phyloP scores from a whole-genome alignment of 2,113 vertebrate genomes.

The Calidris pugnax region DNA sequence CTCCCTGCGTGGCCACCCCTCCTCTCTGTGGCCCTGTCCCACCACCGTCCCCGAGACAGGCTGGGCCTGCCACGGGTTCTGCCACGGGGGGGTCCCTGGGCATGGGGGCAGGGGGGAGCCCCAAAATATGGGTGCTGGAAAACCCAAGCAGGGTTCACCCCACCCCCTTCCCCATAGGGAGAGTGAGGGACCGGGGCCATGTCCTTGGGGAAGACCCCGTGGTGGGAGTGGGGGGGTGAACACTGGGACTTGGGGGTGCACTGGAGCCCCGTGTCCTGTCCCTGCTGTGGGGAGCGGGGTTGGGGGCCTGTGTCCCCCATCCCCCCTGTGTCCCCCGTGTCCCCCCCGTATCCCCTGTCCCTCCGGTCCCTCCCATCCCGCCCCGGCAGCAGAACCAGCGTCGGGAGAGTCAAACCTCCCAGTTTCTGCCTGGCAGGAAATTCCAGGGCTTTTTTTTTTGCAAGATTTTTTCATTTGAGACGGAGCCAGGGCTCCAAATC shows the following conservation, averaged over 20 bases:
- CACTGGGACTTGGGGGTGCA: not conserved
- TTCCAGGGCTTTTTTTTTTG: not conserved
- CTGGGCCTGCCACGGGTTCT: not conserved
- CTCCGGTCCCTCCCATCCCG: not conserved
- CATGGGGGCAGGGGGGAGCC: not conserved
- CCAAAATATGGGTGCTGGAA: not conserved
- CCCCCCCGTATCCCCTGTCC: not conserved
- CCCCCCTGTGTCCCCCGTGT: too few relatives aligned
- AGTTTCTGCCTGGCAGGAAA: constrained; percentile 30
- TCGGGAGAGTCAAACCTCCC: not conserved
- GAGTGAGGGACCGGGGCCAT: too few relatives aligned
- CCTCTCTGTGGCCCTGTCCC: not conserved
- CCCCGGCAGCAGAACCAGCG: not conserved
- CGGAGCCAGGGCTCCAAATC: not conserved
- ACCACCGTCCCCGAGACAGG: not conserved
- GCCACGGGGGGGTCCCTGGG: not conserved
- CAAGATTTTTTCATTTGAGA: not conserved
- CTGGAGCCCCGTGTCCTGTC: not conserved
- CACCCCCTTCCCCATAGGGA: not conserved
- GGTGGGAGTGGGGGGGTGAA: accelerated
- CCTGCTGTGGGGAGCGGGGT: accelerated
- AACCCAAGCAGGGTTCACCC: accelerated
- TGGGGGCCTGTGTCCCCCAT: too few relatives aligned
- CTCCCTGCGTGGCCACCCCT: not conserved
- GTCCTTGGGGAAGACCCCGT: not conserved